Evolutionary conservation across 1,140 invertebrate genomes (phyloP).

Genomic region (Patella vulgata): DNA sequence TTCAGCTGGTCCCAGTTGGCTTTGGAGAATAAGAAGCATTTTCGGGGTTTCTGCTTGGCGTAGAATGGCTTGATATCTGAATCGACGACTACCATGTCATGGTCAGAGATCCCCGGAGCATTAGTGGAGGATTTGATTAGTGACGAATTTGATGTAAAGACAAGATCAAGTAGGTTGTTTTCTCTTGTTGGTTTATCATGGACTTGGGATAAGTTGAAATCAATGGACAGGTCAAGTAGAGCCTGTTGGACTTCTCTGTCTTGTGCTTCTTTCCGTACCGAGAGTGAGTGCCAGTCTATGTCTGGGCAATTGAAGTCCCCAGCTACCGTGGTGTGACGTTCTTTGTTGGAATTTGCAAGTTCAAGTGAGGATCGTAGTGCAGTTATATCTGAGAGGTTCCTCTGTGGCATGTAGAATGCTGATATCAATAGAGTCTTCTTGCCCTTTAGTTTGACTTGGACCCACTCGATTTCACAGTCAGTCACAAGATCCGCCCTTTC

Average conservation of each 20-base stretch:
- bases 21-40: too few species aligned
- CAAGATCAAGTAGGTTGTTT: background rate
- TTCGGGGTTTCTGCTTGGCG: too few species aligned
- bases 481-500: background rate
- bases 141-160: constrained; percentile 1
- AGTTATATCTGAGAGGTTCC: background rate
- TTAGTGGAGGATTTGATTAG: constrained; percentile 6
- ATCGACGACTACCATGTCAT: too few species aligned
- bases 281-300: background rate
- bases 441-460: background rate
- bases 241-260: constrained; percentile 1
- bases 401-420: constrained; percentile 2
- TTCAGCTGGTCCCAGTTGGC: too few species aligned
- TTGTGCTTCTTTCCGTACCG: background rate
- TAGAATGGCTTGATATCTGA: too few species aligned
- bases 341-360: background rate
- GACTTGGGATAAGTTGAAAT: background rate
- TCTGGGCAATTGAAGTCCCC: constrained; percentile 6
- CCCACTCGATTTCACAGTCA: constrained; percentile 5
- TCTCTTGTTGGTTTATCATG: background rate
- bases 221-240: background rate
- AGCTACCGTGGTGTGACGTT: background rate
- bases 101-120: too few species aligned
- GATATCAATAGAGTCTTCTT: background rate
- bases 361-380: background rate